Conservation (phyloP, 1,140 invertebrate species). For the Caenorhabditis inopinata region DNA sequence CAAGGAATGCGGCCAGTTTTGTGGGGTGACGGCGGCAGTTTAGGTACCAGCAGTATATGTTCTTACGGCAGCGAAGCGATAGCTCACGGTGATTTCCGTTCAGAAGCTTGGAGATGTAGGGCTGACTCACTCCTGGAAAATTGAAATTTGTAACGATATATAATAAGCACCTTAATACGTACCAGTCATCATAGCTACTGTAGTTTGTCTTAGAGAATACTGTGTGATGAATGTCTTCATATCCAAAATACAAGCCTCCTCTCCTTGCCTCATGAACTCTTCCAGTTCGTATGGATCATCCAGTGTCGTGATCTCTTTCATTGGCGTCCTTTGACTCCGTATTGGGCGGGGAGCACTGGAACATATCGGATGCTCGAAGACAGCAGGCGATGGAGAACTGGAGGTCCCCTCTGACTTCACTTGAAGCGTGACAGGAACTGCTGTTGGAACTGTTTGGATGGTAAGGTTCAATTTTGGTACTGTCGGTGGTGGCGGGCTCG, state of each 20-base stretch:
- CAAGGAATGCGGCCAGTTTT: slow-evolving; percentile 56
- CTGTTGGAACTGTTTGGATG: not conserved
- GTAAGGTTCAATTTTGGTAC: not conserved
- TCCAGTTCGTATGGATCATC: slow-evolving; percentile 60
- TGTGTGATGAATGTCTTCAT: slow-evolving; percentile 65
- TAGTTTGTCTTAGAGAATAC: slow-evolving; percentile 62
- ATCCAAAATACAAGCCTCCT: slow-evolving; percentile 60
- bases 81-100: slow-evolving; percentile 65
- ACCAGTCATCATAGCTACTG: slow-evolving; percentile 64
- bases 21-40: slow-evolving; percentile 62
- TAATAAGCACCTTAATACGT: no score
- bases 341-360: slow-evolving; percentile 45
- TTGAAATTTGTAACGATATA: no score
- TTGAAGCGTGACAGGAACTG: not conserved
- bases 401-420: not conserved
- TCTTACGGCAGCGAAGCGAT: slow-evolving; percentile 62
- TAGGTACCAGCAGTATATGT: slow-evolving; percentile 65
- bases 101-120: slow-evolving; percentile 63
- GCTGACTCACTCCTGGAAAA: slow-evolving; percentile 60
- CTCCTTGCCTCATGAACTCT: slow-evolving; percentile 61
- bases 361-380: not conserved
- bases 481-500: not conserved
- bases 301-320: slow-evolving; percentile 60
- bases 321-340: slow-evolving; percentile 50
- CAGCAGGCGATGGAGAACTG: not conserved